These are phyloP conservation scores for Cichladusa arquata DNA, from an alignment of 2,113 vertebrate species.

Conservation along the genomic window DNA sequence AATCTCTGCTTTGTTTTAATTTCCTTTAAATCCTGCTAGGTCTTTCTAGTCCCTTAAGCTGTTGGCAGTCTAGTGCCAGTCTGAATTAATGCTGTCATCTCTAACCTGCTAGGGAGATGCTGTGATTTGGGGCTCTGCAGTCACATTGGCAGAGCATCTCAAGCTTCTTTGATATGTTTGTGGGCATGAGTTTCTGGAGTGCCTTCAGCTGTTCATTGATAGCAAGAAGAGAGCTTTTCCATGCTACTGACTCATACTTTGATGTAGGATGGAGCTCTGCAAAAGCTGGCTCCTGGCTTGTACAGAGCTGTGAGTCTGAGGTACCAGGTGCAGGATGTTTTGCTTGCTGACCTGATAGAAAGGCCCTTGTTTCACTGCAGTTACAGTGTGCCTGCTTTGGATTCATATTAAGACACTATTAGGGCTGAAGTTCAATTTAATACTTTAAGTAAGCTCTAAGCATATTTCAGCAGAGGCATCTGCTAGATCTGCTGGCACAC, in stretches of 20 bases:
- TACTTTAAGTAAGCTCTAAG: background rate
- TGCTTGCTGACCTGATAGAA: background rate
- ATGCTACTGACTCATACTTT: background rate
- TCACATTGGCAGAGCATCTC: background rate
- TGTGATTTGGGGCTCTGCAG: background rate
- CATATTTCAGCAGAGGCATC: background rate
- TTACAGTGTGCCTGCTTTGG: background rate
- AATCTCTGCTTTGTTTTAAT: background rate
- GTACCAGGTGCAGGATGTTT: background rate
- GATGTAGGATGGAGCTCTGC: background rate
- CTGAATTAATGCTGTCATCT: background rate
- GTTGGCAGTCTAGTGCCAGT: background rate
- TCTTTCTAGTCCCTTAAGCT: background rate
- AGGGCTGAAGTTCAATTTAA: background rate
- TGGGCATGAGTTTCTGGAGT: background rate
- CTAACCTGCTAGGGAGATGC: background rate
- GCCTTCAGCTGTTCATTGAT: conserved; percentile 19
- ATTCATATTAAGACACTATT: background rate
- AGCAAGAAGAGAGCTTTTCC: background rate
- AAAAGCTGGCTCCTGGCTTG: background rate
- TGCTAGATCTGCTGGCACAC: background rate
- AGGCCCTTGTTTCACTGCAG: background rate
- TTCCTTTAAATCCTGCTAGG: background rate
- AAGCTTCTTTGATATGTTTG: background rate
- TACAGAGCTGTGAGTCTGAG: background rate